These are phyloP conservation scores for Erinaceus europaeus DNA, from an alignment of 2,113 vertebrate species.

Conservation along the genomic window DNA sequence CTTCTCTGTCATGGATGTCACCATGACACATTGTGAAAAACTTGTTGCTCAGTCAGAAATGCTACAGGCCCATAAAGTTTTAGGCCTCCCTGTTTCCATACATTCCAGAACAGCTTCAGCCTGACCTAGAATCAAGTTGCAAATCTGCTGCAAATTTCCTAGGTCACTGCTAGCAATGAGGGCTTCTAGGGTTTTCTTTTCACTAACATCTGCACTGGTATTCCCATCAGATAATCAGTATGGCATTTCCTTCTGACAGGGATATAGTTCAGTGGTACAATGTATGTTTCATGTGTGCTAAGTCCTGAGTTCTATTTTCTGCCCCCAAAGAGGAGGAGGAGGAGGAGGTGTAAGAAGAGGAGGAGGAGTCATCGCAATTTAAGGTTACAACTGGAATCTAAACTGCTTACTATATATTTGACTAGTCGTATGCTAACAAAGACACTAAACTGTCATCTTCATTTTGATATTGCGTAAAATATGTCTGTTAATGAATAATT, in stretches of 20 bases:
- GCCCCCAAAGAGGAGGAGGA: neutral
- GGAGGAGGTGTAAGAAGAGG: too few species aligned
- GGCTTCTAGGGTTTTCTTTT: neutral
- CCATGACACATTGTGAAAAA: neutral
- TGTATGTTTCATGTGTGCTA: too few species aligned
- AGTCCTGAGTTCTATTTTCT: too few species aligned
- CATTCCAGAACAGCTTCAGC: neutral
- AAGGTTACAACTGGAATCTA: neutral
- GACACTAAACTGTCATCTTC: conserved; percentile 5
- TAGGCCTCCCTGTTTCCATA: neutral
- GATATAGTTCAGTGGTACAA: too few species aligned
- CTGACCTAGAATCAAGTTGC: neutral
- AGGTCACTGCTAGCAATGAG: neutral
- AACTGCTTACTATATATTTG: neutral
- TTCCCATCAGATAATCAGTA: neutral
- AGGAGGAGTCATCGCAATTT: too few species aligned
- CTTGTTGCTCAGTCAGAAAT: conserved; percentile 7
- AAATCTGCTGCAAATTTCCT: neutral
- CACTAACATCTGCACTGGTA: neutral
- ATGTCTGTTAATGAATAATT: neutral
- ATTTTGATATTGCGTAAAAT: conserved; percentile 19
- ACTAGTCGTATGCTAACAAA: neutral
- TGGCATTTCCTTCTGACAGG: too few species aligned
- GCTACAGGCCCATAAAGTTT: neutral
- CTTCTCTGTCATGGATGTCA: conserved; percentile 1